phyloP scores from a whole-genome alignment of 2,888 invertebrate species.

The Chrysotoxum bicinctum region DNA sequence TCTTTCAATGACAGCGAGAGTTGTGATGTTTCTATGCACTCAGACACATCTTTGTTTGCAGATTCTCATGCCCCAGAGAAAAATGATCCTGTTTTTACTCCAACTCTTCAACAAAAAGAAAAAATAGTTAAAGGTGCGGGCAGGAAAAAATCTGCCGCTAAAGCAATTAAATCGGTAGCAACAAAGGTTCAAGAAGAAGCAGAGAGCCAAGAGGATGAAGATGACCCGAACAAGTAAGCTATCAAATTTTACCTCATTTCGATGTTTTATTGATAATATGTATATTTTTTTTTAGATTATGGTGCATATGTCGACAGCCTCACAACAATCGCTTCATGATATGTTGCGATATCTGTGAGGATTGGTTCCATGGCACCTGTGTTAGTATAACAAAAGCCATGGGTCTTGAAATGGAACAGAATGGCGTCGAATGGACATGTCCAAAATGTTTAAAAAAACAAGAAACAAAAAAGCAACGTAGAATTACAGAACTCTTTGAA shows the following conservation, averaged over 20 bases:
- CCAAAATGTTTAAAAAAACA: constrained; percentile 86
- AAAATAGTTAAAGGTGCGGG: constrained; percentile 74
- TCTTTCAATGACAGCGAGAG: constrained; percentile 63
- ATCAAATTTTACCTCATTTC: background rate
- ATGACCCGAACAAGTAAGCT: constrained; percentile 91
- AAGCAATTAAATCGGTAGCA: constrained; percentile 75
- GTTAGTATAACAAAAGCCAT: constrained; percentile 95
- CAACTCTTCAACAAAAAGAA: constrained; percentile 59
- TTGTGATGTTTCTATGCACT: constrained; percentile 69
- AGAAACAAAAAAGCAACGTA: constrained; percentile 75
- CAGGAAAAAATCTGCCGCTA: constrained; percentile 52
- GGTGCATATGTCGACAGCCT: constrained; percentile 97
- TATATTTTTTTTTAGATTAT: constrained; percentile 84
- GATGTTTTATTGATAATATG: background rate
- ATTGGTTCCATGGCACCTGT: constrained; percentile 99
- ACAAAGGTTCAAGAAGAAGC: constrained; percentile 50
- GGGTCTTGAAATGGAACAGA: constrained; percentile 95
- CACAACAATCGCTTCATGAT: constrained; percentile 99
- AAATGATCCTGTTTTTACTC: constrained; percentile 46
- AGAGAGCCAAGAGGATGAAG: constrained; percentile 83
- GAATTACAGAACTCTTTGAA: constrained; percentile 75
- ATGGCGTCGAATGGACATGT: constrained; percentile 94
- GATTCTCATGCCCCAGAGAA: constrained; percentile 38
- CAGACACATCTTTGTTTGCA: constrained; percentile 73
- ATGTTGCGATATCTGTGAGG: constrained; percentile 96